These are phyloP conservation scores for Cephus spinipes DNA, from an alignment of 2,888 invertebrate genomes.

Conservation along the genomic window DNA sequence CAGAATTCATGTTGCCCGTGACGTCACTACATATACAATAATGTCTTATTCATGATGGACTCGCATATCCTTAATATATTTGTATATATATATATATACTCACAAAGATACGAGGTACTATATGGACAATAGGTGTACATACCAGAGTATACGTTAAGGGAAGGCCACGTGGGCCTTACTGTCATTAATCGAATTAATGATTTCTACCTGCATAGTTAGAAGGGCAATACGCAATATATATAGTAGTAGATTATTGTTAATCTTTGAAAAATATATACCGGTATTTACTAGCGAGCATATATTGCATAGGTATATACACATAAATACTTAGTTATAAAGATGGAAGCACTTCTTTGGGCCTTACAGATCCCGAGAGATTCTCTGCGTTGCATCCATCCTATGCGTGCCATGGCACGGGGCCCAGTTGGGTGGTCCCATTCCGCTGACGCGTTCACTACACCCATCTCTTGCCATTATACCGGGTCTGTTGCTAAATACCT, in stretches of 20 bases:
- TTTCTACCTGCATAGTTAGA: no score
- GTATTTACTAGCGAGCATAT: not conserved
- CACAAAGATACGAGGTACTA: no score
- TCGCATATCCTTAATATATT: not conserved
- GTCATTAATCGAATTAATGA: no score
- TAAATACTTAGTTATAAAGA: not conserved
- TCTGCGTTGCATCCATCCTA: conserved; percentile 18
- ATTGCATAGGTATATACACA: conserved; percentile 18
- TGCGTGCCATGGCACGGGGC: conserved; percentile 55
- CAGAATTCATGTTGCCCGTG: conserved; percentile 35
- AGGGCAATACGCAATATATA: no score
- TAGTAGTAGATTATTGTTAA: no score
- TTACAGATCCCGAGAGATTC: conserved; percentile 1
- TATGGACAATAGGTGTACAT: no score
- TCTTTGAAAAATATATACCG: no score
- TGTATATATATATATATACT: not conserved
- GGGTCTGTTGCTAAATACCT: conserved; percentile 58
- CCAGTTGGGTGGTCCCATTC: conserved; percentile 63
- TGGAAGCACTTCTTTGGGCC: not conserved
- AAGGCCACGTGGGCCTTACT: no score
- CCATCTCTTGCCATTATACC: conserved; percentile 58
- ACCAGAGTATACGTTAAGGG: no score
- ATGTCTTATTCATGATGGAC: conserved; percentile 36
- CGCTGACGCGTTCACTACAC: conserved; percentile 63
- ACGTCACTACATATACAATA: conserved; percentile 12